phyloP scores from a whole-genome alignment of 2,113 vertebrate genomes.

The Protobothrops flavoviridis region DNA sequence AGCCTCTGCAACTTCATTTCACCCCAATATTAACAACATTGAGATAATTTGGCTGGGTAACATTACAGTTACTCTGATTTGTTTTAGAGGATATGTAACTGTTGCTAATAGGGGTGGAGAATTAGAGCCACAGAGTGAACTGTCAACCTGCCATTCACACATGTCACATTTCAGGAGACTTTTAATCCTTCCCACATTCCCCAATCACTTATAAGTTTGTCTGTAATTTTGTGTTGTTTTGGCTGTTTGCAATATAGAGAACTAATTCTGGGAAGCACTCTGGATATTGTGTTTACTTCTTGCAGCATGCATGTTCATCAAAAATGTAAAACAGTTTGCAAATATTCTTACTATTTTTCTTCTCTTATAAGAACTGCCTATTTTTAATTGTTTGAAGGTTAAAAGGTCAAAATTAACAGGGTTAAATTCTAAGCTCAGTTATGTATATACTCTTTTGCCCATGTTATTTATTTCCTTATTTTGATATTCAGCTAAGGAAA shows the following conservation, averaged over 20 bases:
- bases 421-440: background rate
- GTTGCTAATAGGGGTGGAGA: background rate
- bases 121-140: background rate
- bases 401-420: background rate
- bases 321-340: background rate
- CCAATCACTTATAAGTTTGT: background rate
- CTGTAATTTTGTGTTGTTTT: background rate
- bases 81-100: background rate
- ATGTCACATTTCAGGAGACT: background rate
- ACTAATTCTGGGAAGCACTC: background rate
- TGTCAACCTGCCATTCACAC: background rate
- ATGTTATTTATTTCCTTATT: background rate
- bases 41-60: background rate
- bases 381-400: background rate
- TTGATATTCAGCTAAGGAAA: constrained; percentile 1
- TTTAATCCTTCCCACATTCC: background rate
- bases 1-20: background rate
- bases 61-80: background rate
- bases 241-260: background rate
- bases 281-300: background rate
- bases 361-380: background rate
- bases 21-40: background rate
- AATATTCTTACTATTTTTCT: background rate
- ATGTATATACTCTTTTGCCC: background rate
- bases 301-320: background rate